Evolutionary conservation across 1,140 invertebrate species (phyloP).

Genomic region (Planococcus citri): DNA sequence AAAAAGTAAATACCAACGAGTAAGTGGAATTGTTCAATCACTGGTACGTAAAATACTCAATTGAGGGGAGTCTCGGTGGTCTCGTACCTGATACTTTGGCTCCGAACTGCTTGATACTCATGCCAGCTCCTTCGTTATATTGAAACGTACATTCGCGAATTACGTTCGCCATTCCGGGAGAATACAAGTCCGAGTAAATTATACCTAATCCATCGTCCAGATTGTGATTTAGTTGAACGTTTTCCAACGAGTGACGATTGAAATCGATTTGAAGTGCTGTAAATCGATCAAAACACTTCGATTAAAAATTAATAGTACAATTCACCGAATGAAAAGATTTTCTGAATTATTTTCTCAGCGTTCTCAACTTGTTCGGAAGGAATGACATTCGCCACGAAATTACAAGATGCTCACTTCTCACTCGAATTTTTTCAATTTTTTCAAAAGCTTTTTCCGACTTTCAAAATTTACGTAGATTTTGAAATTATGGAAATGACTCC

Average conservation of each 20-base stretch:
- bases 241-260: slow-evolving; percentile 78
- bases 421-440: too few species aligned
- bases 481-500: too few species aligned
- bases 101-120: slow-evolving; percentile 77
- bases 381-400: too few species aligned
- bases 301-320: slow-evolving; percentile 11
- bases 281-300: slow-evolving; percentile 23
- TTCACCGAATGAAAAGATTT: too few species aligned
- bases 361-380: too few species aligned
- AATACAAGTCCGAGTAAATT: slow-evolving; percentile 77
- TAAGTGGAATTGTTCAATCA: not conserved
- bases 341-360: too few species aligned
- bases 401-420: too few species aligned
- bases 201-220: slow-evolving; percentile 77
- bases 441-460: too few species aligned
- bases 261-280: slow-evolving; percentile 90
- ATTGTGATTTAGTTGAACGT: slow-evolving; percentile 65
- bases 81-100: slow-evolving; percentile 52
- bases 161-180: slow-evolving; percentile 68
- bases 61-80: not conserved
- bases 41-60: not conserved
- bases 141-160: slow-evolving; percentile 79
- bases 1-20: not conserved
- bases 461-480: too few species aligned
- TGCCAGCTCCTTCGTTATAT: slow-evolving; percentile 73